A percentile compares a stretch with the other conserved stretches of the same genome.
Evolutionary conservation across 2,797 vertebrate genomes (phyloP).

Genomic region (Myripristis jacobus): DNA sequence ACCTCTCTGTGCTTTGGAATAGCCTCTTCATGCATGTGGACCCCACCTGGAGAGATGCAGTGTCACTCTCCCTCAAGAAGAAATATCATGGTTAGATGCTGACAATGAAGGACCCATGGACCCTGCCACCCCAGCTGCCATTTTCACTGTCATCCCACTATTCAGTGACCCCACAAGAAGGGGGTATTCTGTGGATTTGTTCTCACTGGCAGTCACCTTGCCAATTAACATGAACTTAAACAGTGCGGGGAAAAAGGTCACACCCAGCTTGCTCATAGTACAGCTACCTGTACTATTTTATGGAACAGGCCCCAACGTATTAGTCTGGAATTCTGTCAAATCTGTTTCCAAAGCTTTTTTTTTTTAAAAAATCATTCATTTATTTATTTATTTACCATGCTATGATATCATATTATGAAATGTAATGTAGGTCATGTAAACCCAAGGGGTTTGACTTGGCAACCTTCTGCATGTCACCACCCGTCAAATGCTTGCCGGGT

Average conservation of each 20-base stretch:
- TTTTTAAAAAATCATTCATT: too few relatives aligned
- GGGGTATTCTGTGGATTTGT: slow-evolving; percentile 8
- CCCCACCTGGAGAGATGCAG: not conserved
- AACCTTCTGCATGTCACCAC: not conserved
- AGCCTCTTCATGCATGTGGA: not conserved
- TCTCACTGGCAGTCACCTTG: slow-evolving; percentile 3
- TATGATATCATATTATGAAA: not conserved
- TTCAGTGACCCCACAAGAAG: slow-evolving; percentile 15
- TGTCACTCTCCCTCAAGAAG: not conserved
- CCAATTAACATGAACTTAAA: not conserved
- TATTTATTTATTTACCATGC: too few relatives aligned
- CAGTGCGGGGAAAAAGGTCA: not conserved
- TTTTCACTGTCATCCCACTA: slow-evolving; percentile 9
- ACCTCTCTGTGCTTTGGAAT: not conserved
- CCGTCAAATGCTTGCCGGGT: not conserved
- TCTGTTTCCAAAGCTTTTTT: not conserved
- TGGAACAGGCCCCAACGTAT: too few relatives aligned
- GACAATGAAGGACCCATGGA: too few relatives aligned
- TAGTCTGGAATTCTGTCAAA: too few relatives aligned
- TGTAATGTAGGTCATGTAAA: not conserved
- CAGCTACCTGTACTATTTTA: too few relatives aligned
- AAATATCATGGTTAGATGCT: slow-evolving; percentile 3
- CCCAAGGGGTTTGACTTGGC: not conserved
- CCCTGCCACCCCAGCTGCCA: too few relatives aligned
- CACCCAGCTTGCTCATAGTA: too few relatives aligned